phyloP scores from a whole-genome alignment of 2,113 vertebrate species.

The Phalacrocorax pelagicus region DNA sequence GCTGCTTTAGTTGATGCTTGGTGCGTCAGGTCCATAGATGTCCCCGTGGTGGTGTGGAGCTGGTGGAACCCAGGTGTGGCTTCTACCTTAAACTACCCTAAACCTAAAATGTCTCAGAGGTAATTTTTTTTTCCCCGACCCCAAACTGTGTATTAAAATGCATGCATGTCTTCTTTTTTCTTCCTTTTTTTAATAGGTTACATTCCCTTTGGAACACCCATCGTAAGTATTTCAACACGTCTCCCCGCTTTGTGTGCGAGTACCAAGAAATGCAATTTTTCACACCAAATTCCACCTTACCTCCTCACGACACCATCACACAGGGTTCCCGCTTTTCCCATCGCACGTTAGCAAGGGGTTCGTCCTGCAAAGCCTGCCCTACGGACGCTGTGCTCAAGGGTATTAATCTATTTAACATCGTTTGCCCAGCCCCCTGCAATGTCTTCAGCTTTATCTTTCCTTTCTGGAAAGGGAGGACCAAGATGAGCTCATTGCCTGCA shows the following conservation, averaged over 20 bases:
- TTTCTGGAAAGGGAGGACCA: neutral
- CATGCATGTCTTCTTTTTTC: neutral
- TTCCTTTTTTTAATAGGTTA: slow-evolving; percentile 77
- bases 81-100: neutral
- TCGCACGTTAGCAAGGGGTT: accelerated
- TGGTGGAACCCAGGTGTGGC: neutral
- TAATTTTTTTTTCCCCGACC: neutral
- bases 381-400: accelerated
- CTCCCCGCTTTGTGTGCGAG: neutral
- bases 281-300: neutral
- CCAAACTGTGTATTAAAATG: accelerated
- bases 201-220: slow-evolving; percentile 93
- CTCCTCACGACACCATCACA: accelerated
- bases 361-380: neutral
- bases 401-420: accelerated
- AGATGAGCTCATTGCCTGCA: neutral
- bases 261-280: neutral
- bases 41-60: neutral
- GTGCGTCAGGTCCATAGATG: neutral
- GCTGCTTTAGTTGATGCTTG: neutral
- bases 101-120: neutral
- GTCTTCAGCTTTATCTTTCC: neutral
- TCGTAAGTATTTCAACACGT: slow-evolving; percentile 77
- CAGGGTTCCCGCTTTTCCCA: neutral
- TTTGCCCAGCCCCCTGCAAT: neutral